Conservation (phyloP, 2,113 vertebrate species). For the Perca schrenkii region DNA sequence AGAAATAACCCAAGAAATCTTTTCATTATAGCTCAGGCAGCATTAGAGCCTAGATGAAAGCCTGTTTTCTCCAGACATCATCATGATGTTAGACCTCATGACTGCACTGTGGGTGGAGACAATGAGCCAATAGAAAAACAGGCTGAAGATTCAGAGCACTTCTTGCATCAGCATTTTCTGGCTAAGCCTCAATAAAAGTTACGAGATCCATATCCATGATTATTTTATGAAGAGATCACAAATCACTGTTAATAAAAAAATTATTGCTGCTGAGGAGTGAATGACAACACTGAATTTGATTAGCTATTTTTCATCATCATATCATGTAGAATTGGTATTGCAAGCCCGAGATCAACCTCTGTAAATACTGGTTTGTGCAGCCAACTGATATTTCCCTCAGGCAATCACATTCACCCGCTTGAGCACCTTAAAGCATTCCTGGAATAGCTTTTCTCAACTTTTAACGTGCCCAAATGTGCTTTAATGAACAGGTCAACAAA, state of each 20-base stretch:
- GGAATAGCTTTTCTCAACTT: slow-evolving; percentile 71
- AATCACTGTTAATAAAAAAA: slow-evolving; percentile 64
- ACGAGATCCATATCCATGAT: slow-evolving; percentile 67
- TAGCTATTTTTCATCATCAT: slow-evolving; percentile 54
- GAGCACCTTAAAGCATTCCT: slow-evolving; percentile 76
- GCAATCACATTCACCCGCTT: slow-evolving; percentile 63
- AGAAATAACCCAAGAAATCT: slow-evolving; percentile 61
- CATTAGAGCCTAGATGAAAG: slow-evolving; percentile 69
- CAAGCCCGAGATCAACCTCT: slow-evolving; percentile 58
- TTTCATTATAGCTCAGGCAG: slow-evolving; percentile 60
- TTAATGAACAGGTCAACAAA: slow-evolving; percentile 73
- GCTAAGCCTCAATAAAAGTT: slow-evolving; percentile 70
- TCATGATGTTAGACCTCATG: slow-evolving; percentile 72
- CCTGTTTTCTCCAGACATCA: slow-evolving; percentile 72
- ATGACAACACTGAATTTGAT: slow-evolving; percentile 63
- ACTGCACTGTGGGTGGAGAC: slow-evolving; percentile 77
- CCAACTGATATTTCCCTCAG: slow-evolving; percentile 65
- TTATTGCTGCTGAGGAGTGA: slow-evolving; percentile 62
- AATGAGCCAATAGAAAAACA: slow-evolving; percentile 65
- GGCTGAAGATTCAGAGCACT: slow-evolving; percentile 50
- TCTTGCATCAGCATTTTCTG: slow-evolving; percentile 76
- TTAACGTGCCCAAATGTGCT: slow-evolving; percentile 72
- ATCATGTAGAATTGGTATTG: slow-evolving; percentile 58
- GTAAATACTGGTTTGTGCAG: slow-evolving; percentile 66
- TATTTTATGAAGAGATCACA: slow-evolving; percentile 74